phyloP scores from a whole-genome alignment of 2,888 invertebrate species.

The Plebejus argus region DNA sequence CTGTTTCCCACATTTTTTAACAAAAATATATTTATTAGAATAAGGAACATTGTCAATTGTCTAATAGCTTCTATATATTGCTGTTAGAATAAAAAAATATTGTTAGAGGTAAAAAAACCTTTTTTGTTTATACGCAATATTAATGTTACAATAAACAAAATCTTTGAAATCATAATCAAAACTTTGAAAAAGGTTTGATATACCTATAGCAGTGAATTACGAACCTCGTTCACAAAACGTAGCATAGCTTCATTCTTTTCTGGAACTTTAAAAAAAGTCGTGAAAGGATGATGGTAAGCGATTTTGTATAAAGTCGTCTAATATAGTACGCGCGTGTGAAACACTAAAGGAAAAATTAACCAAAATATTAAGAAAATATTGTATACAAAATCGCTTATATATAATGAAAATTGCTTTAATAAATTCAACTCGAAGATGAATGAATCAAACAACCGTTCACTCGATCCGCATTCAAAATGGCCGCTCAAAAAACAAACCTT shows the following conservation, averaged over 20 bases:
- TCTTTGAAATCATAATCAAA: slow-evolving; percentile 20
- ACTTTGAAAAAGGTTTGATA: slow-evolving; percentile 38
- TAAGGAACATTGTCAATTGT: neutral
- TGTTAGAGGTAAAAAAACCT: slow-evolving; percentile 10
- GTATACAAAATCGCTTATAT: slow-evolving; percentile 36
- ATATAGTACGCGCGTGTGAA: too few relatives aligned
- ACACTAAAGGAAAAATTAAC: neutral
- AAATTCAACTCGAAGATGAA: slow-evolving; percentile 34
- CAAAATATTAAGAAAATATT: neutral
- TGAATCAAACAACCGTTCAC: neutral
- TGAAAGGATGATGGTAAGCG: slow-evolving; percentile 46
- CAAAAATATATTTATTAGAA: neutral
- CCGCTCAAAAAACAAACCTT: slow-evolving; percentile 77
- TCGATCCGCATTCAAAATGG: neutral
- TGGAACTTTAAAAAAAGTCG: slow-evolving; percentile 52
- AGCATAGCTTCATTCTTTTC: slow-evolving; percentile 44
- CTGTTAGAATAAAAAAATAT: neutral
- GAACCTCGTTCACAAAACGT: slow-evolving; percentile 47
- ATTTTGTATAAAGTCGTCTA: slow-evolving; percentile 42
- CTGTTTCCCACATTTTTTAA: neutral
- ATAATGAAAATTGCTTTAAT: slow-evolving; percentile 32
- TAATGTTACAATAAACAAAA: neutral
- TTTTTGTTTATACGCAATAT: neutral
- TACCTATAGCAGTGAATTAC: slow-evolving; percentile 44
- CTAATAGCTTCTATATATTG: neutral